Evolutionary conservation across 2,797 vertebrate species (phyloP).

Genomic region (Aphelocoma californica): DNA sequence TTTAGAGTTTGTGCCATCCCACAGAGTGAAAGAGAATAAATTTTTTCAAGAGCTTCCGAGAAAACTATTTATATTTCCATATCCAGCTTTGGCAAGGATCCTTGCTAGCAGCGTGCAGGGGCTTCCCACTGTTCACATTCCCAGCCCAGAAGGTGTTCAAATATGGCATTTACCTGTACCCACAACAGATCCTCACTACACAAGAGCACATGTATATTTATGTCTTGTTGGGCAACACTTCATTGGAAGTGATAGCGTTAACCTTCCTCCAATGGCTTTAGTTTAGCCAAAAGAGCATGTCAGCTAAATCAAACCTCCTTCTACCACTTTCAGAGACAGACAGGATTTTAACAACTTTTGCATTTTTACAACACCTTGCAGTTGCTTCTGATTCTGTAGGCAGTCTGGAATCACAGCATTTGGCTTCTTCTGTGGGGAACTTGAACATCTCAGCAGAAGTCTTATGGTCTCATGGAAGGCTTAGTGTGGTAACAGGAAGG

Average conservation of each 20-base stretch:
- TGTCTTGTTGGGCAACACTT: not conserved
- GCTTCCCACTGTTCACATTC: not conserved
- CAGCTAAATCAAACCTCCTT: not conserved
- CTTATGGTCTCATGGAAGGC: not conserved
- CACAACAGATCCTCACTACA: fast-evolving
- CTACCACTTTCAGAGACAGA: not conserved
- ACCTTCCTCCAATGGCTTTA: not conserved
- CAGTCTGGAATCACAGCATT: not conserved
- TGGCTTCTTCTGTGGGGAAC: not conserved
- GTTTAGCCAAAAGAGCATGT: not conserved
- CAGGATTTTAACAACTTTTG: constrained; percentile 12
- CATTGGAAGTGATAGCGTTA: not conserved
- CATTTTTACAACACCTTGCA: not conserved
- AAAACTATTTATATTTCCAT: not conserved
- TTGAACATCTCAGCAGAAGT: not conserved
- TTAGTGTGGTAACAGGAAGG: not conserved
- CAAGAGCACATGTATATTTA: not conserved
- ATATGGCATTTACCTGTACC: not conserved
- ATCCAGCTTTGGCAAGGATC: not conserved
- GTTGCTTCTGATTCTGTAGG: not conserved
- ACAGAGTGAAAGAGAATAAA: not conserved
- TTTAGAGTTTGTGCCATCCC: not conserved
- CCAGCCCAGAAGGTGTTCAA: not conserved
- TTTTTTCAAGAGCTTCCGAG: not conserved
- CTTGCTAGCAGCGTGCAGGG: not conserved